Evolutionary conservation across 2,113 vertebrate genomes (phyloP).

Genomic region (Myiagra hebetior): DNA sequence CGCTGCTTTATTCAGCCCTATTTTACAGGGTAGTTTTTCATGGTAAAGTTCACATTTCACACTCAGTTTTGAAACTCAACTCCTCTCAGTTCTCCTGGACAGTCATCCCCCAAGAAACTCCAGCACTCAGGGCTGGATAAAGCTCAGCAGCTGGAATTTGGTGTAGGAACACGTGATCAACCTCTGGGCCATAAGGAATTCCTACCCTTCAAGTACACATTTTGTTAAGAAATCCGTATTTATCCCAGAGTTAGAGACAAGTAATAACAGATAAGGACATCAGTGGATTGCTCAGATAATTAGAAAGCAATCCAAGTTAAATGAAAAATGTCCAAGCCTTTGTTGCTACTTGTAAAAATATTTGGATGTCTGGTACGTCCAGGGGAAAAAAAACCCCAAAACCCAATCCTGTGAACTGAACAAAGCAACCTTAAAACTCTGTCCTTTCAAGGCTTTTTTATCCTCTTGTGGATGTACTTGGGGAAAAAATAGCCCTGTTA

Average conservation of each 20-base stretch:
- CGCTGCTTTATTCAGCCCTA: not conserved
- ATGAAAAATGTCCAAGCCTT: not conserved
- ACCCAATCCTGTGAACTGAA: not conserved
- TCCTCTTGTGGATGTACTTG: not conserved
- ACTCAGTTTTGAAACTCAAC: not conserved
- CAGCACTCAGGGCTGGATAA: not conserved
- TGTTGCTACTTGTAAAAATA: not conserved
- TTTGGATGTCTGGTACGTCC: not conserved
- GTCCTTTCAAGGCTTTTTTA: not conserved
- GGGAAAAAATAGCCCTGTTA: not conserved
- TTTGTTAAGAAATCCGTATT: not conserved
- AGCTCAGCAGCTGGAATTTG: not conserved
- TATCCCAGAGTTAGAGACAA: not conserved
- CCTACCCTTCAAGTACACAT: not conserved
- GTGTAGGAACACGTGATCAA: rapidly evolving
- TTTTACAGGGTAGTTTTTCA: not conserved
- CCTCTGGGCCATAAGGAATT: not conserved
- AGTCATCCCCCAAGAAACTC: not conserved
- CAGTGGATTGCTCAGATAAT: not conserved
- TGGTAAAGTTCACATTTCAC: not conserved
- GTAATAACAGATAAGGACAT: not conserved
- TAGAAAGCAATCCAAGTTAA: not conserved
- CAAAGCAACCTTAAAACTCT: not conserved
- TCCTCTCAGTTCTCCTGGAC: not conserved
- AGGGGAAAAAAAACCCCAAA: not conserved